These are phyloP conservation scores for Shinisaurus crocodilurus DNA, from an alignment of 2,113 vertebrate genomes.

Conservation along the genomic window DNA sequence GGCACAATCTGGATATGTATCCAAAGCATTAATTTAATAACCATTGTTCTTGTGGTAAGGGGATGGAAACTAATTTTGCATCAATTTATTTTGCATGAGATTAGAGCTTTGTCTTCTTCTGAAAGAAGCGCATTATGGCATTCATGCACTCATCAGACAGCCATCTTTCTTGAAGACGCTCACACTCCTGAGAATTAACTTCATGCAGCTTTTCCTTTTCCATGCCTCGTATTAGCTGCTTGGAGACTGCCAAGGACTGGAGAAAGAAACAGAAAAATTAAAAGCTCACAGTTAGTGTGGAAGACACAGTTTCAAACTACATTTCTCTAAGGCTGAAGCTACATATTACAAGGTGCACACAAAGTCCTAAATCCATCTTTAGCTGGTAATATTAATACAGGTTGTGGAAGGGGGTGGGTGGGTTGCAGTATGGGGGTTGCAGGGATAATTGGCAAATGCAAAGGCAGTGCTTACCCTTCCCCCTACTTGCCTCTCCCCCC, in stretches of 20 bases:
- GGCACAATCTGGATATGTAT: neutral
- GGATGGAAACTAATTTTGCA: neutral
- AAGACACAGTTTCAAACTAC: neutral
- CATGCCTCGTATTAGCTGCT: constrained; percentile 82
- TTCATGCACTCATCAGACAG: constrained; percentile 85
- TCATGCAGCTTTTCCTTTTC: constrained; percentile 85
- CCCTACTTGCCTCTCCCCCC: neutral
- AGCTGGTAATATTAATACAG: neutral
- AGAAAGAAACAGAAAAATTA: constrained; percentile 29
- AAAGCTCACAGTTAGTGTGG: neutral
- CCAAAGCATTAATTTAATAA: neutral
- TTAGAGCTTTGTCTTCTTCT: constrained; percentile 85
- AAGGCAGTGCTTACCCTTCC: neutral
- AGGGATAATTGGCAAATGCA: neutral
- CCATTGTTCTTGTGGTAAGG: neutral
- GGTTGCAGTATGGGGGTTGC: neutral
- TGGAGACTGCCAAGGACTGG: constrained; percentile 86
- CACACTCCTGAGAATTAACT: constrained; percentile 84
- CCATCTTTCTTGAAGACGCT: constrained; percentile 81
- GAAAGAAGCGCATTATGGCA: constrained; percentile 86
- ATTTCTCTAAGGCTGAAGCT: neutral
- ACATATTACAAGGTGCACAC: neutral
- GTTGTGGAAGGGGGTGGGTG: neutral
- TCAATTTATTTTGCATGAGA: neutral
- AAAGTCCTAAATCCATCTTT: neutral